Evolutionary conservation across 1,140 invertebrate species (phyloP).

Genomic region (Onthophagus taurus): DNA sequence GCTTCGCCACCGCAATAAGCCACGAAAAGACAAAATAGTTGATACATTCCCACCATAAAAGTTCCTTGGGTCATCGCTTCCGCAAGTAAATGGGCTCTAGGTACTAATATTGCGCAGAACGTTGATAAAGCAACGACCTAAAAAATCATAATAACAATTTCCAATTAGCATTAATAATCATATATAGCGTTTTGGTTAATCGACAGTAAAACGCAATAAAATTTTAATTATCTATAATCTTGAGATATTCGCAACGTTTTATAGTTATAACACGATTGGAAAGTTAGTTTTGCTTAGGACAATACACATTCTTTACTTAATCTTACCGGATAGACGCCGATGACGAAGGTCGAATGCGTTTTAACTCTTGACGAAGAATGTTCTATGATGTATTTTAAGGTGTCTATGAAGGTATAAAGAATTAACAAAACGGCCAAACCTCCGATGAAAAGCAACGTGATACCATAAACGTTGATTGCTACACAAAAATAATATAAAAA

Average conservation of each 20-base stretch:
- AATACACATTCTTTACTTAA: no score
- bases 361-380: constrained; percentile 42
- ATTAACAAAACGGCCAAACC: constrained; percentile 39
- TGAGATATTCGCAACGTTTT: no score
- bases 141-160: constrained; percentile 16
- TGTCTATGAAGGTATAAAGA: constrained; percentile 43
- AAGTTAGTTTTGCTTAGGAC: no score
- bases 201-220: neutral
- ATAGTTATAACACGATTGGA: no score
- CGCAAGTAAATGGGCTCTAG: constrained; percentile 47
- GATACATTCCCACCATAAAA: constrained; percentile 53
- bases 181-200: neutral
- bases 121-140: constrained; percentile 47
- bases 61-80: constrained; percentile 51
- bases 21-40: constrained; percentile 49
- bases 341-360: constrained; percentile 44
- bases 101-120: constrained; percentile 47
- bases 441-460: constrained; percentile 43
- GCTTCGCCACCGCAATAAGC: constrained; percentile 50
- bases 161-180: neutral
- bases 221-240: neutral
- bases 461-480: constrained; percentile 47
- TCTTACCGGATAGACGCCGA: constrained; percentile 52
- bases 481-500: no score
- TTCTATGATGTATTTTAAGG: constrained; percentile 42